Base-by-base conservation (phyloP, 2,888 invertebrate species). In the Idaea dimidiata region DNA sequence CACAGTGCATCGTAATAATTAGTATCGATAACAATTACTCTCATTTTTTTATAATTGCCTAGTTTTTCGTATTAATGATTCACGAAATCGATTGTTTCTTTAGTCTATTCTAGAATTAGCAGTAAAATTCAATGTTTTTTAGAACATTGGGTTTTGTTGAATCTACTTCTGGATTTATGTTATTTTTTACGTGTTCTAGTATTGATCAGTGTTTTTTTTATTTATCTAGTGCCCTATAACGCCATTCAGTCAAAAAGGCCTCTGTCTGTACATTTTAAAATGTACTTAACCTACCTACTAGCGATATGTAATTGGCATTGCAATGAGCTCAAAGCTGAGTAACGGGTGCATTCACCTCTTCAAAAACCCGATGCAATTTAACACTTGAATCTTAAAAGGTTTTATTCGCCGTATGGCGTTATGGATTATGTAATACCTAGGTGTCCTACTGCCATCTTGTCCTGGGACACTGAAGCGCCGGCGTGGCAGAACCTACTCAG, bases 401-500 rank as follows among this genome's bases (percentile, higher is more conserved):
- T 68, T 60, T 62, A 8, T 69, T 69, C 67, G 73, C 80, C 24
- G 79, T 75, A 80, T 82, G 79, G 80, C 75, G 74, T 82, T 82
- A 78, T 73, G 80, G 74, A 74, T 82, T 82, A 78, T 73, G 76
- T 72, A 72, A 76, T 66, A 72, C 78, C 71, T 75, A 79, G 79
- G 67, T 74, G 74, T 75, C 75, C 72, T 78, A 81, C 73, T 79
- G 77, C 62, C 74, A 72, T 72, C 59, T 73, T 63, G 71, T 74
- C 72, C 81, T 56, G 18, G 18, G 10, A 43, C 43, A 43, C 79
- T 76, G 86, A 80, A 81, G 78, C 75, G 76, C 76, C 78, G 70
- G 62, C 79, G 78, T 72, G 76, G 84, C 88, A 89, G 88, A 87
- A 75, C 81, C 73, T 86, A 84, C 86, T 86, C 87, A 86, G 84